Conservation (phyloP, 2,888 invertebrate genomes). For the Oeneis ivallda region DNA sequence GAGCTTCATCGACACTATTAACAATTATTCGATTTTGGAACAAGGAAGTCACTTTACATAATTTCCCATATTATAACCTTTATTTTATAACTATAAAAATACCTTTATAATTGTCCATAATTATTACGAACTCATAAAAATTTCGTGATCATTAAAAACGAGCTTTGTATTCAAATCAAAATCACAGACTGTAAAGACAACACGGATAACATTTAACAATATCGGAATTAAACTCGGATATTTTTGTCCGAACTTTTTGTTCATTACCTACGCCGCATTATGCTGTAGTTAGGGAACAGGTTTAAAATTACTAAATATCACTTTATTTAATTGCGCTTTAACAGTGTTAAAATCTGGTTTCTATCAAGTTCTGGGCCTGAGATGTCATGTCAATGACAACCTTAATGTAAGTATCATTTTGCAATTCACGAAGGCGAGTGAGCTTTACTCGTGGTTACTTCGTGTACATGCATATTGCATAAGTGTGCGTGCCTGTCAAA, state of each 20-base stretch:
- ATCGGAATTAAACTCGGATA: constrained; percentile 12
- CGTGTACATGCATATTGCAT: too few species aligned
- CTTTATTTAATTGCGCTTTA: not conserved
- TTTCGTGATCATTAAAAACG: not conserved
- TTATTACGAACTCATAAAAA: constrained; percentile 10
- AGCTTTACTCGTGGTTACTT: too few species aligned
- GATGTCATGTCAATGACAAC: too few species aligned
- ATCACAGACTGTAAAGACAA: constrained; percentile 26
- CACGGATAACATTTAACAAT: constrained; percentile 9
- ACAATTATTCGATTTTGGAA: too few species aligned
- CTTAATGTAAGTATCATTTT: too few species aligned
- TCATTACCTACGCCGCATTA: not conserved
- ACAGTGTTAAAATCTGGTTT: not conserved
- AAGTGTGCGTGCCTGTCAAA: too few species aligned
- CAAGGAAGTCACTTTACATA: too few species aligned
- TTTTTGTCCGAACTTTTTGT: constrained; percentile 11
- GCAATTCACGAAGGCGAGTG: too few species aligned
- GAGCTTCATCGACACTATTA: too few species aligned
- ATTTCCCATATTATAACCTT: too few species aligned
- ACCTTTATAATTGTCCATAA: too few species aligned
- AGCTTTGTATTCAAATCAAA: constrained; percentile 21
- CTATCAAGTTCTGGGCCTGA: not conserved
- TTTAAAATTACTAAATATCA: not conserved
- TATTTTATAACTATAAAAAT: too few species aligned
- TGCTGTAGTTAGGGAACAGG: constrained; percentile 2